These are phyloP conservation scores for Phyto melanocephala DNA, from an alignment of 2,888 invertebrate species.

Conservation along the genomic window DNA sequence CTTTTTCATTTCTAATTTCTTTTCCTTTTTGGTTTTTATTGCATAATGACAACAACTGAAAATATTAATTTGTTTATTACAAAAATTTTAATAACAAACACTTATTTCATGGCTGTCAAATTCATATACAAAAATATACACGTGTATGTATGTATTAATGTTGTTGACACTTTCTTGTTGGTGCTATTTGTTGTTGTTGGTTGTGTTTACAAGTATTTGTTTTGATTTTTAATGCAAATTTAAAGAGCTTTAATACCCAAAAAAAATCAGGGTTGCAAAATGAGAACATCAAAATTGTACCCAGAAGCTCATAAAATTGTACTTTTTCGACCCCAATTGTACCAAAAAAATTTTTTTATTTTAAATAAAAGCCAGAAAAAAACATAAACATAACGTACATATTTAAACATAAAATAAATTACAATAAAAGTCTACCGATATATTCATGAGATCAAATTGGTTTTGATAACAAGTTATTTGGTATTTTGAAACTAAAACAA, in stretches of 20 bases:
- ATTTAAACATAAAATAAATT: no score
- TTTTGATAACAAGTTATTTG: no score
- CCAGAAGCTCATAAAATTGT: no score
- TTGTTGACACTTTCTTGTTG: background rate
- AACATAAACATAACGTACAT: no score
- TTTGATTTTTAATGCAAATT: background rate
- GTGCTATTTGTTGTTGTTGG: background rate
- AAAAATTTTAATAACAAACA: background rate
- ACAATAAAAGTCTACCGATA: no score
- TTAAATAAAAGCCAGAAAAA: no score
- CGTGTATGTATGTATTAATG: background rate
- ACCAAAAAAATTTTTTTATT: no score
- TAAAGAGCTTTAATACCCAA: background rate
- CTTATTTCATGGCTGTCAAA: background rate
- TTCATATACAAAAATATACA: background rate
- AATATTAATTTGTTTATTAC: background rate
- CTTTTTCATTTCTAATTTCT: background rate
- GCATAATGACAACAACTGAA: background rate
- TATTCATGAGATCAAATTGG: no score
- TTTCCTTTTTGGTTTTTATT: background rate
- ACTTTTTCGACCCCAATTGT: no score
- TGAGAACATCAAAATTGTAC: no score
- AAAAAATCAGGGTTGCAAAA: no score
- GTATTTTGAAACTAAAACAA: no score
- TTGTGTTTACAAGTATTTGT: background rate